Evolutionary conservation across 1,140 invertebrate species (phyloP).

Genomic region (Ephestia elutella): DNA sequence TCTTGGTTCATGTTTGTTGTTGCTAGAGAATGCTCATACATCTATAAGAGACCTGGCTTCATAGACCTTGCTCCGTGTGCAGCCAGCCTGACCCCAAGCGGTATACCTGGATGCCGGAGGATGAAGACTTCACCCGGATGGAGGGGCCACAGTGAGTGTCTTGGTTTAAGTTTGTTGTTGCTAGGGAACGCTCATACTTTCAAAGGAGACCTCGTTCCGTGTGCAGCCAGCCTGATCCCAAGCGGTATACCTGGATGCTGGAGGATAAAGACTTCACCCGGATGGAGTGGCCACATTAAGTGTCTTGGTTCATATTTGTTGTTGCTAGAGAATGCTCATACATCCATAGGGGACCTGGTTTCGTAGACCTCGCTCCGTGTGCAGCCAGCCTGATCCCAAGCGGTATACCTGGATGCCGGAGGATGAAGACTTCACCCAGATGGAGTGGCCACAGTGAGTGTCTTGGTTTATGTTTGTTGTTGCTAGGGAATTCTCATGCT

Average conservation of each 20-base stretch:
- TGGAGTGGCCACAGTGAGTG: constrained; percentile 80
- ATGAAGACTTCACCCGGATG: constrained; percentile 81
- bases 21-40: constrained; percentile 80
- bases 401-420: constrained; percentile 84
- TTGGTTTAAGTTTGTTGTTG: no score
- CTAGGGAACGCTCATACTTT: constrained; percentile 85
- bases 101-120: constrained; percentile 84
- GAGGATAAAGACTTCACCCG: constrained; percentile 83
- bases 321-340: constrained; percentile 78
- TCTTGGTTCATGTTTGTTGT: no score
- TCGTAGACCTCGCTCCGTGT: constrained; percentile 82
- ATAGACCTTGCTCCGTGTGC: constrained; percentile 83
- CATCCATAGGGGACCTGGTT: no score
- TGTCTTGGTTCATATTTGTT: background rate
- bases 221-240: constrained; percentile 80
- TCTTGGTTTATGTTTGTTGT: no score
- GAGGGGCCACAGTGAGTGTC: constrained; percentile 79
- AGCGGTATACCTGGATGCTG: constrained; percentile 83
- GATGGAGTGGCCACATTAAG: constrained; percentile 80
- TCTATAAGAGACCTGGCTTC: no score
- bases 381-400: constrained; percentile 80
- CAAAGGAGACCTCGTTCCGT: constrained; percentile 83
- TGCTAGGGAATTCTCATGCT: constrained; percentile 85
- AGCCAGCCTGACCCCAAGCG: constrained; percentile 81
- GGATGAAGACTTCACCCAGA: constrained; percentile 81